Evolutionary conservation across 2,888 invertebrate species (phyloP).

Genomic region (Chironomus tentans): DNA sequence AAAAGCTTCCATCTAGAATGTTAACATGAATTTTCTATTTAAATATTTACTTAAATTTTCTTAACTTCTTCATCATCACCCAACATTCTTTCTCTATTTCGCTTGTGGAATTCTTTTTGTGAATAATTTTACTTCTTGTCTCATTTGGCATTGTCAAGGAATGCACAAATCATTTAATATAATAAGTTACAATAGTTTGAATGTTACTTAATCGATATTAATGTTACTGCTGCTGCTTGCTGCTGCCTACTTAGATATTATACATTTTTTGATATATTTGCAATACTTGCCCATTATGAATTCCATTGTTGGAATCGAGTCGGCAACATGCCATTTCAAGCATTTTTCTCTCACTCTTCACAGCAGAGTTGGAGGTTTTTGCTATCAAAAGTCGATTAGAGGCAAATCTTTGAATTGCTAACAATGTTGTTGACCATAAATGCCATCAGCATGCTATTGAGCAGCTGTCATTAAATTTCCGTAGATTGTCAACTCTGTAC

Average conservation of each 20-base stretch:
- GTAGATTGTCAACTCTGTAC: too few relatives aligned
- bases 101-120: too few relatives aligned
- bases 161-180: not conserved
- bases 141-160: too few relatives aligned
- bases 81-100: too few relatives aligned
- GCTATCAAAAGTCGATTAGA: not conserved
- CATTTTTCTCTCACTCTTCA: not conserved
- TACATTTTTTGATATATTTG: not conserved
- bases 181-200: not conserved
- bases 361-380: too few relatives aligned
- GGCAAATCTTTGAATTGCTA: not conserved
- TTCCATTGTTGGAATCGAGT: constrained; percentile 14
- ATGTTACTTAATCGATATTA: constrained; percentile 7
- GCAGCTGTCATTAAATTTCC: too few relatives aligned
- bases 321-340: constrained; percentile 11
- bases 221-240: not conserved
- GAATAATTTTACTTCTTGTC: too few relatives aligned
- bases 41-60: too few relatives aligned
- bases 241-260: not conserved
- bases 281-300: constrained; percentile 5
- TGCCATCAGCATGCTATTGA: too few relatives aligned
- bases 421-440: not conserved
- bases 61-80: too few relatives aligned
- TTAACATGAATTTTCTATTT: too few relatives aligned
- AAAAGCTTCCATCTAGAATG: too few relatives aligned